These are phyloP conservation scores for Eutolmus rufibarbis DNA, from an alignment of 2,888 invertebrate genomes.

Conservation along the genomic window DNA sequence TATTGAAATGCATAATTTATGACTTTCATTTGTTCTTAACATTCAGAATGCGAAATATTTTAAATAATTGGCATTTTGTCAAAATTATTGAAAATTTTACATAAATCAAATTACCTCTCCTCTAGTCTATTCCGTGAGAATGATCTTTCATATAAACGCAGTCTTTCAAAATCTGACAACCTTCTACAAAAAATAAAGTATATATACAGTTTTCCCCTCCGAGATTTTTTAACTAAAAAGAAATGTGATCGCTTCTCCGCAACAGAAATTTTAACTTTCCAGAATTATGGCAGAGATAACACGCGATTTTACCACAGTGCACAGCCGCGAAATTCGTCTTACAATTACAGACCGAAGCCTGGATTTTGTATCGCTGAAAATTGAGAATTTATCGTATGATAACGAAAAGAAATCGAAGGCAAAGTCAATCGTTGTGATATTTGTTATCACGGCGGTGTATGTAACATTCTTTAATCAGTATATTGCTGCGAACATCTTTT, in stretches of 20 bases:
- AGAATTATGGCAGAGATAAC: neutral
- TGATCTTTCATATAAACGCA: neutral
- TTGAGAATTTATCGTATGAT: slow-evolving; percentile 47
- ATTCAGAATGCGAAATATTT: neutral
- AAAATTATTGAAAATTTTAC: neutral
- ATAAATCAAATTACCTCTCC: neutral
- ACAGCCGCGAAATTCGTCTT: slow-evolving; percentile 43
- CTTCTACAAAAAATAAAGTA: neutral
- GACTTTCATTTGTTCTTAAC: neutral
- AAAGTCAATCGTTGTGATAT: neutral
- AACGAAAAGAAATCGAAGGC: slow-evolving; percentile 44
- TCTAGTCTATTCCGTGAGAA: neutral
- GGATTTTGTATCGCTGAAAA: slow-evolving; percentile 48
- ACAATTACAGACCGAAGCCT: slow-evolving; percentile 43
- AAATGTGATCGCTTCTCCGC: neutral
- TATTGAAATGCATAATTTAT: neutral
- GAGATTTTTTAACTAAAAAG: neutral
- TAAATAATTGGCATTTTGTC: neutral
- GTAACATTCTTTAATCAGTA: neutral
- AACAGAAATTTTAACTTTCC: neutral
- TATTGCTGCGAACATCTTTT: neutral
- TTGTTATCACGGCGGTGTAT: neutral
- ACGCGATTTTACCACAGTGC: slow-evolving; percentile 6
- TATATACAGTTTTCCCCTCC: neutral
- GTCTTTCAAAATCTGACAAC: neutral